Evolutionary conservation across 2,113 vertebrate species (phyloP).

Genomic region (Girardinichthys multiradiatus): DNA sequence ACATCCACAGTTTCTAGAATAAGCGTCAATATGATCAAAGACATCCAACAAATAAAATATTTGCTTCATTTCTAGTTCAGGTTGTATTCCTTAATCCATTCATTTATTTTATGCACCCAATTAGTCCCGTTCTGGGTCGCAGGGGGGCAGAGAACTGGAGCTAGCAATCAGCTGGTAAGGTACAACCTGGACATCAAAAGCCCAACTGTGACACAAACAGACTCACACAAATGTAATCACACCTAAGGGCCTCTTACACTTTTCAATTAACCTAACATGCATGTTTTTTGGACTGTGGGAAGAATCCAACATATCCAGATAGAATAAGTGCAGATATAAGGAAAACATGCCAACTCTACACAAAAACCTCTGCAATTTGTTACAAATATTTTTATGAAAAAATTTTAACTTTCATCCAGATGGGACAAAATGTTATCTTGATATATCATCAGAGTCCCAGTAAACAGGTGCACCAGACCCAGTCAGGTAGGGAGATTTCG

Average conservation of each 20-base stretch:
- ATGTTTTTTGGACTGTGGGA: not conserved
- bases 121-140: not conserved
- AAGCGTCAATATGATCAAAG: slow-evolving; percentile 44
- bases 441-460: too few relatives aligned
- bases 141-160: not conserved
- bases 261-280: not conserved
- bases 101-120: not conserved
- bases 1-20: not conserved
- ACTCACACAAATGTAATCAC: not conserved
- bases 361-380: not conserved
- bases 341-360: not conserved
- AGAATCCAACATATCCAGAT: too few relatives aligned
- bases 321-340: too few relatives aligned
- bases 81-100: not conserved
- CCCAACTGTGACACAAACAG: not conserved
- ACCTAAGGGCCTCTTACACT: not conserved
- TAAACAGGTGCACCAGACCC: too few relatives aligned
- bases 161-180: not conserved
- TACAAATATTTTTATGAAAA: not conserved
- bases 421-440: too few relatives aligned
- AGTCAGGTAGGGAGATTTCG: too few relatives aligned
- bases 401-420: not conserved
- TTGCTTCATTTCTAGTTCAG: not conserved
- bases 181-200: not conserved
- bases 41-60: slow-evolving; percentile 41